phyloP scores from a whole-genome alignment of 2,797 vertebrate species.

The Euthynnus affinis region DNA sequence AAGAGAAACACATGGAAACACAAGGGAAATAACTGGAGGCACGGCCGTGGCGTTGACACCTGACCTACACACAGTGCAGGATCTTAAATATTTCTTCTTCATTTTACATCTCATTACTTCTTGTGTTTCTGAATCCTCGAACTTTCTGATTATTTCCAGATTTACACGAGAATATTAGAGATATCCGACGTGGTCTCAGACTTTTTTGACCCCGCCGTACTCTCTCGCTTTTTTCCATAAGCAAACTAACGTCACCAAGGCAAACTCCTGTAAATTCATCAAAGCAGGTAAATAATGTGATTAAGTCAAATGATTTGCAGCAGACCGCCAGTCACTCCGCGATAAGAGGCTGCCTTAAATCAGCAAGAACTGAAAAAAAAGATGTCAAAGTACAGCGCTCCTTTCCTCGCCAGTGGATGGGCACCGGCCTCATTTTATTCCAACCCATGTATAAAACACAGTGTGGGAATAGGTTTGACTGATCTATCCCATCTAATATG shows the following conservation, averaged over 20 bases:
- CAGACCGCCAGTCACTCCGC: constrained; percentile 44
- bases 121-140: no score
- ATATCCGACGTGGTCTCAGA: no score
- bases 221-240: neutral
- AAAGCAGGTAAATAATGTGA: constrained; percentile 63
- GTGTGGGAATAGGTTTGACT: constrained; percentile 95
- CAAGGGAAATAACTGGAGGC: no score
- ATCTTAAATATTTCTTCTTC: no score
- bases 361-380: constrained; percentile 53
- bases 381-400: constrained; percentile 45
- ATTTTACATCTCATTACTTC: no score
- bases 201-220: neutral
- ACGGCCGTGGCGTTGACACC: no score
- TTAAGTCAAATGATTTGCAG: constrained; percentile 55
- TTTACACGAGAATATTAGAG: no score
- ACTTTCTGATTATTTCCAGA: no score
- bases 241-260: constrained; percentile 9
- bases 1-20: no score
- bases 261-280: constrained; percentile 28
- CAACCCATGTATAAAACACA: constrained; percentile 93
- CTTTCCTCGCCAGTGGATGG: constrained; percentile 45
- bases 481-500: constrained; percentile 94
- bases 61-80: no score
- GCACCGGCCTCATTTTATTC: constrained; percentile 84
- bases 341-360: constrained; percentile 60